Conservation (phyloP, 2,113 vertebrate genomes). For the Odocoileus virginianus region DNA sequence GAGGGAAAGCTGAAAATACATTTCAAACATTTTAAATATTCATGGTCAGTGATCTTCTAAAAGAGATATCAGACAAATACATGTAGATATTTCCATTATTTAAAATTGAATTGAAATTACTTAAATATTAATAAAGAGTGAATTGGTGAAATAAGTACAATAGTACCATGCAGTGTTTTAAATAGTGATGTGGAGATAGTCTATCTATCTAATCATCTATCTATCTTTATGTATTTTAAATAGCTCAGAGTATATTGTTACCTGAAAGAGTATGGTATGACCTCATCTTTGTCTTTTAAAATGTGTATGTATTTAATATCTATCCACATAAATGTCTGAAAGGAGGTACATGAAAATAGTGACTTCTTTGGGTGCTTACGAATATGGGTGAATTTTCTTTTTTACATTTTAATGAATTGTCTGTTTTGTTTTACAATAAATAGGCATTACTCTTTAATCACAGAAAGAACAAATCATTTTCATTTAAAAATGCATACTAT, state of each 20-base stretch:
- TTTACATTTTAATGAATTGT: background rate
- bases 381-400: background rate
- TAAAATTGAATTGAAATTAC: background rate
- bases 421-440: conserved; percentile 13
- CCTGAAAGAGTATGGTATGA: background rate
- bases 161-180: background rate
- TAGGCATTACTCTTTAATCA: background rate
- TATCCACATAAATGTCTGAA: background rate
- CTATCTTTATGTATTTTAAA: background rate
- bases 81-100: background rate
- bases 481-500: background rate
- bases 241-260: background rate
- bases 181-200: background rate
- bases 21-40: background rate
- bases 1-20: background rate
- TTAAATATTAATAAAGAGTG: background rate
- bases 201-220: background rate
- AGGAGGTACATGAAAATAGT: background rate
- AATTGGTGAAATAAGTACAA: background rate
- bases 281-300: background rate
- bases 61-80: background rate
- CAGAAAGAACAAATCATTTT: background rate
- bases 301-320: background rate
- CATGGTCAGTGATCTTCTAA: background rate
- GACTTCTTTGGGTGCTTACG: background rate